Evolutionary conservation across 2,888 invertebrate species (phyloP).

Genomic region (Volucella inflata): DNA sequence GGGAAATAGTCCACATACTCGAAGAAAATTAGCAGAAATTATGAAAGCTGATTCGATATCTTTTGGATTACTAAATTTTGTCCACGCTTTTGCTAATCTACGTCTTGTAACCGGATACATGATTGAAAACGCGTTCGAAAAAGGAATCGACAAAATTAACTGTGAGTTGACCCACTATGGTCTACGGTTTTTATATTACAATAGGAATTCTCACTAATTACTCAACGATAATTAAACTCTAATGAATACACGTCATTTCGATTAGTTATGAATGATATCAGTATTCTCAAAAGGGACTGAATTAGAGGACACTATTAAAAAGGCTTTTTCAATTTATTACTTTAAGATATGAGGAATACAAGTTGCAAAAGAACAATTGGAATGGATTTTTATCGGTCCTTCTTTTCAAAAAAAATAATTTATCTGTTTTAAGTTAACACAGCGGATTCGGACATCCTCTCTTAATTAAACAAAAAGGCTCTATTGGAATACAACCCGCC

Average conservation of each 20-base stretch:
- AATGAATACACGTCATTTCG: neutral
- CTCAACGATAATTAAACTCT: constrained; percentile 12
- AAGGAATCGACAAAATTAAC: neutral
- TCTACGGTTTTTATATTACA: neutral
- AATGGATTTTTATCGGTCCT: too few relatives aligned
- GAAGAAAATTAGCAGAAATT: constrained; percentile 65
- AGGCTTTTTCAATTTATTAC: neutral
- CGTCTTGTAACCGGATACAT: neutral
- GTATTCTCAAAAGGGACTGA: neutral
- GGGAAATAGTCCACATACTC: constrained; percentile 76
- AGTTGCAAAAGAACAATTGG: too few relatives aligned
- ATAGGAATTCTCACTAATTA: neutral
- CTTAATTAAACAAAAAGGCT: too few relatives aligned
- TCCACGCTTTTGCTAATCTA: constrained; percentile 20
- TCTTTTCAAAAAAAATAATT: too few relatives aligned
- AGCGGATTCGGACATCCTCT: too few relatives aligned
- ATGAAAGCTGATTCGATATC: constrained; percentile 66
- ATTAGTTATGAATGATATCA: neutral
- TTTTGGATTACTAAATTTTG: constrained; percentile 38
- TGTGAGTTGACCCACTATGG: neutral
- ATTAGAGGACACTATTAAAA: neutral
- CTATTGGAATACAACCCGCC: too few relatives aligned
- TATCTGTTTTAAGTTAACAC: too few relatives aligned
- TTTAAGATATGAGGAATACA: too few relatives aligned
- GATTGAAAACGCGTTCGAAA: neutral